Percentiles rank a stretch among this genome's conserved stretches.
Evolutionary conservation across 2,888 invertebrate species (phyloP).

Genomic region (Chymomyza caudatula): DNA sequence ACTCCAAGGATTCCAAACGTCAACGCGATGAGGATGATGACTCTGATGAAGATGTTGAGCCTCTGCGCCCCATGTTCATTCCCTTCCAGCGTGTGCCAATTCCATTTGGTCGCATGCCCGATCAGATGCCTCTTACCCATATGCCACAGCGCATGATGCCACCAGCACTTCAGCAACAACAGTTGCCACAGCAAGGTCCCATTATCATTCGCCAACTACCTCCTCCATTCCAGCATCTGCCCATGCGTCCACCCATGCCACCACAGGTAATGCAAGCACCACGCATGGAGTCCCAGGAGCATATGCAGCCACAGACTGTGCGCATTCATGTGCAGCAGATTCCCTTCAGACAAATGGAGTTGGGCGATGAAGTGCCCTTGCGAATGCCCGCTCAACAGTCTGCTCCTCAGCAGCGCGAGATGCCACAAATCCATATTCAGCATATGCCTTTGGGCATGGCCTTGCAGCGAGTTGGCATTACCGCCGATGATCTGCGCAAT

Average conservation of each 20-base stretch:
- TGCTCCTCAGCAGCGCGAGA: constrained; percentile 37
- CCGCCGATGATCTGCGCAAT: constrained; percentile 77
- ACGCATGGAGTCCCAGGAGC: constrained; percentile 76
- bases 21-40: constrained; percentile 72
- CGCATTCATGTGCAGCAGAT: constrained; percentile 79
- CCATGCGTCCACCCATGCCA: constrained; percentile 77
- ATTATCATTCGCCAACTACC: constrained; percentile 75
- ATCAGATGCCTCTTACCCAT: constrained; percentile 80
- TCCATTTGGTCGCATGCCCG: constrained; percentile 79
- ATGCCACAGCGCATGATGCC: constrained; percentile 77
- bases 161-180: constrained; percentile 70
- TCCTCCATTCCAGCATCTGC: constrained; percentile 77
- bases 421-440: constrained; percentile 73
- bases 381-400: constrained; percentile 64
- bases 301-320: constrained; percentile 64
- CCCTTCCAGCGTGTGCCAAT: constrained; percentile 79
- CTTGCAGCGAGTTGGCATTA: constrained; percentile 77
- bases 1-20: constrained; percentile 61
- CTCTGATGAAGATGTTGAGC: constrained; percentile 74
- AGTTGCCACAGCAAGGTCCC: constrained; percentile 66
- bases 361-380: constrained; percentile 75
- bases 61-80: constrained; percentile 77
- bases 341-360: constrained; percentile 78
- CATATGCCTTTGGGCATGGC: constrained; percentile 76
- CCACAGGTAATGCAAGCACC: constrained; percentile 79